phyloP scores from a whole-genome alignment of 2,113 vertebrate genomes.

The Phrynosoma blainvillii region DNA sequence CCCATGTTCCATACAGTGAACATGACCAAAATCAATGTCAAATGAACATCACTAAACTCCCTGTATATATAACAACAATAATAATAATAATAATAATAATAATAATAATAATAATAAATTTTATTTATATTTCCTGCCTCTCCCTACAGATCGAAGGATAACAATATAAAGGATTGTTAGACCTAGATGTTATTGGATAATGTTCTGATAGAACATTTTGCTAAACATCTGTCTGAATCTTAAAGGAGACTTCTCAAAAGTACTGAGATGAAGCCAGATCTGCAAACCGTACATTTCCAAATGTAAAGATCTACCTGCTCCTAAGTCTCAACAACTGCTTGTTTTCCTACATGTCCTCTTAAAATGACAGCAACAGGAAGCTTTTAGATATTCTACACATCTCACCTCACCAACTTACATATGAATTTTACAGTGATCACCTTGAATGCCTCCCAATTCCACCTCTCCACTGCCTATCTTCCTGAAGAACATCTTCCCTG shows the following conservation, averaged over 20 bases:
- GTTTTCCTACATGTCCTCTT: background rate
- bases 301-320: background rate
- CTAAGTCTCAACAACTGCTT: background rate
- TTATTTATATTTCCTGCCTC: no score
- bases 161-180: no score
- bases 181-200: no score
- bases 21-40: background rate
- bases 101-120: no score
- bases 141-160: no score
- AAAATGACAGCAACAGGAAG: slow-evolving; percentile 1
- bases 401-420: background rate
- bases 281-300: background rate
- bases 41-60: background rate
- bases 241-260: background rate
- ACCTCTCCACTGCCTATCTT: background rate
- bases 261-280: background rate
- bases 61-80: no score
- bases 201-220: background rate
- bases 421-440: background rate
- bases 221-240: background rate
- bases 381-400: background rate
- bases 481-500: background rate
- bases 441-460: background rate
- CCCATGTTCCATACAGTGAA: background rate
- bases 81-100: no score